Evolutionary conservation across 1,140 invertebrate genomes (phyloP), one percentile per base, ranked within the genome.

Genomic region (Forficula auricularia): DNA sequence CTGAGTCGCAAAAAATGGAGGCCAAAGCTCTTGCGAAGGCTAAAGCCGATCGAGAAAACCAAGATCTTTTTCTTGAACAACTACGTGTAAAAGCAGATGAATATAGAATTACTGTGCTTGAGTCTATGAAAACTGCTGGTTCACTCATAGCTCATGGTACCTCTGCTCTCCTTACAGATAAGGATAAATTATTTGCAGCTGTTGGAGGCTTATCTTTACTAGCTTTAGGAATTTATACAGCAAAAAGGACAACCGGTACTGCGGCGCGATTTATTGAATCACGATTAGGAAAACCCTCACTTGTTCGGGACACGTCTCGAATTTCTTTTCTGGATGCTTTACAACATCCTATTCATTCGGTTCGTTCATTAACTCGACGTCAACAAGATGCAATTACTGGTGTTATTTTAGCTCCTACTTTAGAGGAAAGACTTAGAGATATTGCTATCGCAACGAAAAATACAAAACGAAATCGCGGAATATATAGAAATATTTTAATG

Each of bases 391-490:
- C 92, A 0, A 61, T 98, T 0, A 72, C 81, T 42, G 94, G 92
- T 18, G 89, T 99, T 14, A 76, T 98, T 2, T 62, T 99, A 1
- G 77, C 88, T 44, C 92, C 95, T 0, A 73, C 73, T 38, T 63
- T 98, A 6, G 94, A 98, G 63, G 83, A 83, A 53, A 71, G 85
- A 45, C 63, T 98, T 2, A 71, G 92, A 49, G 90, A 98, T 61
- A 76, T 98, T 44, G 94, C 94, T 1, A 96, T 98, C 51, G 91
- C 92, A 2, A 99, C 95, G 0, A 91, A 90, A 60, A 97, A 98
- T 58, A 98, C 94, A 0, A 88, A 89, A 53, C 69, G 75, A 15
- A 98, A 98, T 60, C 71, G 73, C 40, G 91, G 95, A 40, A 85
- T 88, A 64, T 98, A 95, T 57, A 70, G 89, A 43, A 99, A 99